These are phyloP conservation scores for Leptopilina myrica DNA, from an alignment of 2,888 invertebrate genomes.

Conservation along the genomic window DNA sequence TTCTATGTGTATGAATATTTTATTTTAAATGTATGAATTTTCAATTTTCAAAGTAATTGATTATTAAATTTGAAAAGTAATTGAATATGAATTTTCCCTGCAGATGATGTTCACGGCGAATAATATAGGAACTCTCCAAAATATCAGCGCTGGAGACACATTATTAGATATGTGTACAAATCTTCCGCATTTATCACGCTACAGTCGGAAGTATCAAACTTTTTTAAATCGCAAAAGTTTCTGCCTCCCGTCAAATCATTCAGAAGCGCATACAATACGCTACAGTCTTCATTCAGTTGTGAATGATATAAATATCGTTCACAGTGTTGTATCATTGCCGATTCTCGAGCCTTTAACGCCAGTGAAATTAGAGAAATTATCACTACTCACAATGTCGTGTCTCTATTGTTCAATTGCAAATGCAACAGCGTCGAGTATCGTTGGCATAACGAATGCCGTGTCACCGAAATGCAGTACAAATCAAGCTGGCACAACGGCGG, in stretches of 20 bases:
- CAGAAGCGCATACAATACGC: slow-evolving; percentile 86
- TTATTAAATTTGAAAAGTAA: not conserved
- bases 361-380: slow-evolving; percentile 88
- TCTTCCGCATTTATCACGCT: slow-evolving; percentile 83
- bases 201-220: slow-evolving; percentile 81
- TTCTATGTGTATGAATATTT: no score
- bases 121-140: slow-evolving; percentile 87
- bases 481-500: slow-evolving; percentile 51
- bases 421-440: slow-evolving; percentile 81
- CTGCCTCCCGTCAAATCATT: slow-evolving; percentile 83
- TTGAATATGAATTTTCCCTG: slow-evolving; percentile 56
- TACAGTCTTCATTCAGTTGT: slow-evolving; percentile 88
- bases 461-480: slow-evolving; percentile 80
- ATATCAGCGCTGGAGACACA: slow-evolving; percentile 88
- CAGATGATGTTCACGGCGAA: slow-evolving; percentile 88
- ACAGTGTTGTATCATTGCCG: slow-evolving; percentile 90
- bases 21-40: no score
- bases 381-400: slow-evolving; percentile 89
- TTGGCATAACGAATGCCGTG: slow-evolving; percentile 79
- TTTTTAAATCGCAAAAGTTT: slow-evolving; percentile 83
- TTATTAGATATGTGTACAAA: slow-evolving; percentile 89
- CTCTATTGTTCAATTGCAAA: slow-evolving; percentile 88
- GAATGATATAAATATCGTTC: slow-evolving; percentile 90
- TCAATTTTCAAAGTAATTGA: not conserved
- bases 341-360: slow-evolving; percentile 92